These are phyloP conservation scores for Silvanus unidentatus DNA, from an alignment of 2,888 invertebrate species.

Conservation along the genomic window DNA sequence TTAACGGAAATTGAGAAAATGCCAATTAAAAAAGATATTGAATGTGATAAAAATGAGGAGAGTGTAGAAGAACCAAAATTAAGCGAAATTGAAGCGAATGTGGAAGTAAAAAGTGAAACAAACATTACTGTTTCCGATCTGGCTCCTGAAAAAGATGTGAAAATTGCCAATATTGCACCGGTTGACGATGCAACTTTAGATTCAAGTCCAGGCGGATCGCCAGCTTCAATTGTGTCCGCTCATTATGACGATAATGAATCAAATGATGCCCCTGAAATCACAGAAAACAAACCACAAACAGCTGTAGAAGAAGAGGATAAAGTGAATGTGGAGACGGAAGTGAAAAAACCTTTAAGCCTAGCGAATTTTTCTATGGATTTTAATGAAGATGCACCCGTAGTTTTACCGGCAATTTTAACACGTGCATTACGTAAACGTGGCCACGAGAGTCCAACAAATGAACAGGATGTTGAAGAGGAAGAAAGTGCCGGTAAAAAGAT, in stretches of 20 bases:
- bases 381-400: conserved; percentile 25
- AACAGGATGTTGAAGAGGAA: conserved; percentile 18
- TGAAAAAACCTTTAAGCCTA: conserved; percentile 18
- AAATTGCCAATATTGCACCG: too few species aligned
- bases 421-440: conserved; percentile 32
- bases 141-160: too few species aligned
- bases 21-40: too few species aligned
- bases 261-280: background rate
- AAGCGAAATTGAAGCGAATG: background rate
- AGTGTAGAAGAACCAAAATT: too few species aligned
- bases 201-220: background rate
- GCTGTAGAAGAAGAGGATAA: conserved; percentile 47
- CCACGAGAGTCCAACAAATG: conserved; percentile 23
- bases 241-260: background rate
- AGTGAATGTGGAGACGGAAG: conserved; percentile 38
- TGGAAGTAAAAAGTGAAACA: too few species aligned
- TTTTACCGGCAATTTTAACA: conserved; percentile 20
- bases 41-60: too few species aligned
- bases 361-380: conserved; percentile 34
- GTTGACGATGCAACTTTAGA: too few species aligned
- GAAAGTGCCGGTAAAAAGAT: conserved; percentile 25
- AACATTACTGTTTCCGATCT: too few species aligned
- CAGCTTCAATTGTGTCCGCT: background rate
- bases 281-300: background rate
- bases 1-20: too few species aligned